Percentiles rank a stretch among this genome's conserved stretches.
These are phyloP conservation scores for Columba janthina DNA, from an alignment of 2,113 vertebrate genomes.

Conservation along the genomic window DNA sequence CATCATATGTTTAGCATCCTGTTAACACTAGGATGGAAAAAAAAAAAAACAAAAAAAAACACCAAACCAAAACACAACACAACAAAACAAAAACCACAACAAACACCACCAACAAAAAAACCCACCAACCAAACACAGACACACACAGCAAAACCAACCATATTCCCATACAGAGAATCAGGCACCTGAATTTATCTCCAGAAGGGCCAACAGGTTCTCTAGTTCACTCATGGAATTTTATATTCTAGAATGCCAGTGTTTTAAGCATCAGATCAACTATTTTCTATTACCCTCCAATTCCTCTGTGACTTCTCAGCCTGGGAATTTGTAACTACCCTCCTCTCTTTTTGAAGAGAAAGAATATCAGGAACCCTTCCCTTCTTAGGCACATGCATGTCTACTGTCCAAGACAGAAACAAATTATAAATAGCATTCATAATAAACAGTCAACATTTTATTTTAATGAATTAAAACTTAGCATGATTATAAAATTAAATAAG, in stretches of 20 bases:
- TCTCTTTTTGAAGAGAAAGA: background rate
- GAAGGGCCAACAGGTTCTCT: background rate
- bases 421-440: background rate
- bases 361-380: background rate
- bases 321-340: background rate
- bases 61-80: no score
- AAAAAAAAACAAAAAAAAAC: background rate
- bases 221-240: background rate
- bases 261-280: background rate
- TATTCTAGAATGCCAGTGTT: background rate
- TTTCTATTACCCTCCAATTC: background rate
- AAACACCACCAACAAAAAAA: background rate
- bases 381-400: background rate
- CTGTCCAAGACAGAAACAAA: background rate
- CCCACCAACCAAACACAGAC: background rate
- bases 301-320: background rate
- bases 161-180: background rate
- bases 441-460: background rate
- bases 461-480: background rate
- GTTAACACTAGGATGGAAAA: background rate
- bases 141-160: fast-evolving
- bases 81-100: background rate
- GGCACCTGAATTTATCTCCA: background rate
- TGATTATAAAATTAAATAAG: background rate
- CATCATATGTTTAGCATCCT: background rate